Conservation (phyloP, 2,113 vertebrate genomes). For the Erpornis zantholeuca region DNA sequence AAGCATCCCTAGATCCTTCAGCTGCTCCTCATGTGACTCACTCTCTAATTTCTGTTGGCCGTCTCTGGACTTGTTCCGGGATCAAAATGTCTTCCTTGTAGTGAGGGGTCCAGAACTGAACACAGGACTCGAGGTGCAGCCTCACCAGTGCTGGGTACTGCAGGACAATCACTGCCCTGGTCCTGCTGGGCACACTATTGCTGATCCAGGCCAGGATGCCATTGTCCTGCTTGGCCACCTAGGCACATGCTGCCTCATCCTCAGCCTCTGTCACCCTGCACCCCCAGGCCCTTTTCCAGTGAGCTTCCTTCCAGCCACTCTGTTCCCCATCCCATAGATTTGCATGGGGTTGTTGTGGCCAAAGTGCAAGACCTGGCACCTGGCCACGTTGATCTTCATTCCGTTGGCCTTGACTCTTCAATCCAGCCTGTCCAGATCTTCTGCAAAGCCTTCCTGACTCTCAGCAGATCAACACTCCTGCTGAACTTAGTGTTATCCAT, state of each 20-base stretch:
- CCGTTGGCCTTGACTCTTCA: not conserved
- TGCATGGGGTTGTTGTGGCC: not conserved
- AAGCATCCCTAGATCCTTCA: not conserved
- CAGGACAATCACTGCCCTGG: not conserved
- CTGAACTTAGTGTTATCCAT: not conserved
- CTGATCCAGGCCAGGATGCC: not conserved
- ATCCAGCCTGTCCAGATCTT: not conserved
- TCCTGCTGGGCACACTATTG: not conserved
- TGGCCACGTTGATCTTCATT: not conserved
- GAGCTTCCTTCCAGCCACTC: not conserved
- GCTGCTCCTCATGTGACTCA: not conserved
- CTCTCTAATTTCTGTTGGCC: not conserved
- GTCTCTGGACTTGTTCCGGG: not conserved
- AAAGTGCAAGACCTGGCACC: not conserved
- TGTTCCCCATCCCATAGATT: not conserved
- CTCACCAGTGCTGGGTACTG: fast-evolving
- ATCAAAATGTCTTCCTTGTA: not conserved
- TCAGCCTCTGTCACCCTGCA: not conserved
- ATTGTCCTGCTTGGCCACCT: not conserved
- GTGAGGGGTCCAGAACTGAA: not conserved
- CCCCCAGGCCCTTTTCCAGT: not conserved
- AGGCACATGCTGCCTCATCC: fast-evolving
- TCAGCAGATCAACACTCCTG: not conserved
- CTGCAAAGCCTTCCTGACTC: not conserved
- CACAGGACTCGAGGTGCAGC: fast-evolving